Conservation (phyloP, 2,888 invertebrate genomes). For the Caenorhabditis becei region DNA sequence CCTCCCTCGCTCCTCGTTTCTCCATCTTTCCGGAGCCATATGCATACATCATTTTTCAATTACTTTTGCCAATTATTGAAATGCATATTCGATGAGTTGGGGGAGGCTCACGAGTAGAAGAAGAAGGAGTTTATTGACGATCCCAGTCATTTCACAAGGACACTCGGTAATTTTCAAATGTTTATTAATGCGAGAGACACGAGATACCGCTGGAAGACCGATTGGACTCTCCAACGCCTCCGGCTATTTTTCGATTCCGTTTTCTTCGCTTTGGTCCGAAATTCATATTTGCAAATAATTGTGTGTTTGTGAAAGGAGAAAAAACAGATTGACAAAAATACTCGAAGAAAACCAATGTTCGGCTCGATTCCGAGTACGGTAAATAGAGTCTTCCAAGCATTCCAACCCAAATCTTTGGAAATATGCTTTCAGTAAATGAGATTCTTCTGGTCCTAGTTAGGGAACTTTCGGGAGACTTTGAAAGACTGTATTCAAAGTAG, state of each 20-base stretch:
- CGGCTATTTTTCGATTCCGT: slow-evolving; percentile 10
- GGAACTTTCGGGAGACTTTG: too few species aligned
- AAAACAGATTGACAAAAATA: slow-evolving; percentile 6
- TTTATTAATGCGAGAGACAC: slow-evolving; percentile 28
- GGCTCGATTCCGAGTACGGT: not conserved
- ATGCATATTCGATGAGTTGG: slow-evolving; percentile 20
- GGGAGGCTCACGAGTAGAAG: slow-evolving; percentile 8
- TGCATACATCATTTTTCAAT: slow-evolving; percentile 28
- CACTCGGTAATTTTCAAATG: slow-evolving; percentile 29
- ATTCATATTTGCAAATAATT: not conserved
- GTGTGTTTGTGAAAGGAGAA: not conserved
- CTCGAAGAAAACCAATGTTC: not conserved
- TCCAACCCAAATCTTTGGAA: too few species aligned
- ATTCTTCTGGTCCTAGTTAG: too few species aligned
- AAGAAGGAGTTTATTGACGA: slow-evolving; percentile 6
- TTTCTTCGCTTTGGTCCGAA: not conserved
- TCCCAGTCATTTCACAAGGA: not conserved
- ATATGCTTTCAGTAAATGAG: too few species aligned
- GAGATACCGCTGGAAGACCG: not conserved
- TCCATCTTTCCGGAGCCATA: not conserved
- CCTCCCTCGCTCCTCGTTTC: slow-evolving; percentile 11
- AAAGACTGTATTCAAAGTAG: too few species aligned
- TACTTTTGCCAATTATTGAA: slow-evolving; percentile 24
- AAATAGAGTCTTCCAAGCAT: too few species aligned
- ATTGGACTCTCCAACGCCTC: slow-evolving; percentile 15